Conservation (phyloP, 1,140 invertebrate genomes). For the Drosophila tropicalis region DNA sequence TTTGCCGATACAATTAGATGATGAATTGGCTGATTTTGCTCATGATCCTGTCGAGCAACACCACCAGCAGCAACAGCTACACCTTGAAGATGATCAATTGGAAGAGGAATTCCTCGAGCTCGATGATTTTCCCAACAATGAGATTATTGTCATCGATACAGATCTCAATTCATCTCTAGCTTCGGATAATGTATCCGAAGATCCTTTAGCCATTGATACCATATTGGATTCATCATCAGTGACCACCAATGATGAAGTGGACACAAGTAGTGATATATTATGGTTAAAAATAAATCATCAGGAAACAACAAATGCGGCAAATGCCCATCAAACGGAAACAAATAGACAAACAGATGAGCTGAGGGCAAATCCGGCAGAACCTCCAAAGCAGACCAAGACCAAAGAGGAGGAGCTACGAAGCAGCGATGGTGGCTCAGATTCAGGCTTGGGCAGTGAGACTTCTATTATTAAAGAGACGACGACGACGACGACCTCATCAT, state of each 20-base stretch:
- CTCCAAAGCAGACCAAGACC: conserved; percentile 42
- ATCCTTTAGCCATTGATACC: conserved; percentile 74
- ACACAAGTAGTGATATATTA: conserved; percentile 58
- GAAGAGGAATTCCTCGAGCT: conserved; percentile 60
- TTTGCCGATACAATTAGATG: conserved; percentile 45
- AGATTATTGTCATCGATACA: conserved; percentile 73
- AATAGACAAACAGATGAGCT: neutral
- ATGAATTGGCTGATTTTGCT: conserved; percentile 53
- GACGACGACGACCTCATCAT: neutral
- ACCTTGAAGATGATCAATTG: conserved; percentile 48
- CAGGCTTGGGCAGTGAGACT: conserved; percentile 88
- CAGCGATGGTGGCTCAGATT: conserved; percentile 92
- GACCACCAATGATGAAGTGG: conserved; percentile 58
- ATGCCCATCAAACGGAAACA: neutral
- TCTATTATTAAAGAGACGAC: conserved; percentile 53
- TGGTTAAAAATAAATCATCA: conserved; percentile 55
- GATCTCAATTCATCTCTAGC: conserved; percentile 69
- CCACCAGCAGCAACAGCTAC: neutral
- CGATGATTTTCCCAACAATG: conserved; percentile 63
- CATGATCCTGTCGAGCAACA: conserved; percentile 24
- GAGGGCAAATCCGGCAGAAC: neutral
- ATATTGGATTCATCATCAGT: conserved; percentile 50
- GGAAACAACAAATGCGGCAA: conserved; percentile 9
- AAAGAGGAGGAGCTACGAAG: conserved; percentile 85
- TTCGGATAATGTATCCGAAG: conserved; percentile 68